A percentile compares a stretch with the other conserved stretches of the same genome.
Conservation (phyloP, 2,888 invertebrate species). For the Cynaeus angustus region DNA sequence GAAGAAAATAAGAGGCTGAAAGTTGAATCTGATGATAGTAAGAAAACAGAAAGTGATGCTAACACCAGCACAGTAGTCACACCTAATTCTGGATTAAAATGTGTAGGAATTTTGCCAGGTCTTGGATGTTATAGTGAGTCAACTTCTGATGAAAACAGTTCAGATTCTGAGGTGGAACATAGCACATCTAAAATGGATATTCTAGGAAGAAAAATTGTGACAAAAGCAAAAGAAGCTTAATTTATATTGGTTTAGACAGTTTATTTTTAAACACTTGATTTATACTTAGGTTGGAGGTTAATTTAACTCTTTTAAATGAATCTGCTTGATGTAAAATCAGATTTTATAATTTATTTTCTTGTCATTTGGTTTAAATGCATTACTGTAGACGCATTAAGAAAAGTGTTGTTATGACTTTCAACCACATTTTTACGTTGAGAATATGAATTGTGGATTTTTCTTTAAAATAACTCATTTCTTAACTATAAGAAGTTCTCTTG, state of each 20-base stretch:
- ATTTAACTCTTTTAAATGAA: slow-evolving; percentile 19
- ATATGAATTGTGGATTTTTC: no score
- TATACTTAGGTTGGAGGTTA: neutral
- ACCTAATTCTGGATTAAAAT: slow-evolving; percentile 74
- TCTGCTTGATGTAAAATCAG: neutral
- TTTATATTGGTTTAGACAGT: neutral
- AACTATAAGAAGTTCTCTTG: no score
- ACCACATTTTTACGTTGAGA: no score
- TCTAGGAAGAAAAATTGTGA: slow-evolving; percentile 60
- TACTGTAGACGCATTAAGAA: no score
- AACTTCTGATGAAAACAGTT: slow-evolving; percentile 79
- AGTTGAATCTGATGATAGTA: slow-evolving; percentile 43
- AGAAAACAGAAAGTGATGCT: slow-evolving; percentile 31
- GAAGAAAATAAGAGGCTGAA: slow-evolving; percentile 47
- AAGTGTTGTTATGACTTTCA: no score
- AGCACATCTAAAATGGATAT: slow-evolving; percentile 56
- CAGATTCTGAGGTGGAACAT: slow-evolving; percentile 76
- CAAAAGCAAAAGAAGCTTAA: slow-evolving; percentile 47
- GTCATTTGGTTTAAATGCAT: no score
- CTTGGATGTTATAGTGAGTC: slow-evolving; percentile 86
- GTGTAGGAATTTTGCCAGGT: slow-evolving; percentile 89
- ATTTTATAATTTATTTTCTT: neutral
- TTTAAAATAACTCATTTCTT: no score
- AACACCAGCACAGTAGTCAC: slow-evolving; percentile 2
- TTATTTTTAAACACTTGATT: slow-evolving; percentile 5